Percentiles rank a stretch among this genome's conserved stretches.
Evolutionary conservation across 1,140 invertebrate genomes (phyloP).

Genomic region (Tyrophagus putrescentiae): DNA sequence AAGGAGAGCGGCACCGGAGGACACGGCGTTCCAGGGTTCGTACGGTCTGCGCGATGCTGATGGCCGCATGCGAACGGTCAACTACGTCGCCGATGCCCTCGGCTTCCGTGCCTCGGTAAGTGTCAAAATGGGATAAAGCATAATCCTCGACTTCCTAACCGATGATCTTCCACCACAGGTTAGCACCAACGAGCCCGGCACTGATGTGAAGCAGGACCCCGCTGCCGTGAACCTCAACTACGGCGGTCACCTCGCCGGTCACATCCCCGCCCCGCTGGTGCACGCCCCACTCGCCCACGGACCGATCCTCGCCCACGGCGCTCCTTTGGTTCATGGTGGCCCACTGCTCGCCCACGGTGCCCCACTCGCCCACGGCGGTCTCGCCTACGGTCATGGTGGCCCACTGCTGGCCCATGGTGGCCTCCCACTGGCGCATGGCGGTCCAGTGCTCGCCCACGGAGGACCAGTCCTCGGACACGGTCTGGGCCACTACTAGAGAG

Average conservation of each 20-base stretch:
- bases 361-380: neutral
- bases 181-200: conserved; percentile 26
- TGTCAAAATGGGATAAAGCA: too few species aligned
- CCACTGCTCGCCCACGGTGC: neutral
- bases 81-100: conserved; percentile 25
- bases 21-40: conserved; percentile 24
- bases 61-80: conserved; percentile 4
- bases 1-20: conserved; percentile 27
- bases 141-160: too few species aligned
- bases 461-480: too few species aligned
- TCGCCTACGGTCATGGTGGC: too few species aligned
- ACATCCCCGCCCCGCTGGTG: neutral
- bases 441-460: too few species aligned
- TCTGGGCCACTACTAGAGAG: too few species aligned
- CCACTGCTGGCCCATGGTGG: neutral
- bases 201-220: conserved; percentile 24
- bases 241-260: conserved; percentile 21
- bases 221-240: conserved; percentile 20
- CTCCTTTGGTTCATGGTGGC: too few species aligned
- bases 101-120: conserved; percentile 14
- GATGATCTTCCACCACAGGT: too few species aligned
- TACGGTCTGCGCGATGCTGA: conserved; percentile 26
- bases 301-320: neutral
- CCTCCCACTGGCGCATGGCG: neutral
- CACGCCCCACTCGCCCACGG: neutral